Conservation (phyloP, 35 echinoderm and acorn worm genomes). For the Heliocidaris tuberculata region DNA sequence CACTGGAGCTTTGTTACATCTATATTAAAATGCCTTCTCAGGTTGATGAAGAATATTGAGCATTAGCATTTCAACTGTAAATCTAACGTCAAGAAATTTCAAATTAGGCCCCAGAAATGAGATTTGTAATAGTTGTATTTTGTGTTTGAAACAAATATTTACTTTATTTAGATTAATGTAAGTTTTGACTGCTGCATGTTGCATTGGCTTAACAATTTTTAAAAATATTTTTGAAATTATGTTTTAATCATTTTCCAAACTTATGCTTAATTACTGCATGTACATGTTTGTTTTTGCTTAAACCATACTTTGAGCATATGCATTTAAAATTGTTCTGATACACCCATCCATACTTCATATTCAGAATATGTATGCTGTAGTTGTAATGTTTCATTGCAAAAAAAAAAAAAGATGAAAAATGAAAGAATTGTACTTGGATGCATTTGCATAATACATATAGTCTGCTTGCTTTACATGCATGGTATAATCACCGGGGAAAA, state of each 20-base stretch:
- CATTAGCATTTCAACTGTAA: too few species aligned
- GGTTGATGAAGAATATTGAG: too few species aligned
- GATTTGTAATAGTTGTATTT: too few species aligned
- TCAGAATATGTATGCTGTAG: neutral
- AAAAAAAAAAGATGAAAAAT: too few species aligned
- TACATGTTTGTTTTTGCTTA: too few species aligned
- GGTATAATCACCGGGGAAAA: neutral
- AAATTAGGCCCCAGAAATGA: too few species aligned
- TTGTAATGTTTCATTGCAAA: neutral
- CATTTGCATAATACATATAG: neutral
- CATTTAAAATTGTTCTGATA: neutral
- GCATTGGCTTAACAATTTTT: neutral
- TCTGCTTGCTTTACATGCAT: neutral
- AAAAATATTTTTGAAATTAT: neutral
- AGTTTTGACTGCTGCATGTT: neutral
- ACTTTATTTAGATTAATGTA: neutral
- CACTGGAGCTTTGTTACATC: too few species aligned
- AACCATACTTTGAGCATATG: too few species aligned
- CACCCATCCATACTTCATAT: neutral
- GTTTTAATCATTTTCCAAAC: neutral
- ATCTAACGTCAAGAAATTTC: too few species aligned
- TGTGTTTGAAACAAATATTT: too few species aligned
- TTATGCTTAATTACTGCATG: neutral
- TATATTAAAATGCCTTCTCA: too few species aligned
- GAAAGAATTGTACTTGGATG: neutral